Evolutionary conservation across 2,797 vertebrate genomes (phyloP).

Genomic region (Kryptopterus vitreolus): DNA sequence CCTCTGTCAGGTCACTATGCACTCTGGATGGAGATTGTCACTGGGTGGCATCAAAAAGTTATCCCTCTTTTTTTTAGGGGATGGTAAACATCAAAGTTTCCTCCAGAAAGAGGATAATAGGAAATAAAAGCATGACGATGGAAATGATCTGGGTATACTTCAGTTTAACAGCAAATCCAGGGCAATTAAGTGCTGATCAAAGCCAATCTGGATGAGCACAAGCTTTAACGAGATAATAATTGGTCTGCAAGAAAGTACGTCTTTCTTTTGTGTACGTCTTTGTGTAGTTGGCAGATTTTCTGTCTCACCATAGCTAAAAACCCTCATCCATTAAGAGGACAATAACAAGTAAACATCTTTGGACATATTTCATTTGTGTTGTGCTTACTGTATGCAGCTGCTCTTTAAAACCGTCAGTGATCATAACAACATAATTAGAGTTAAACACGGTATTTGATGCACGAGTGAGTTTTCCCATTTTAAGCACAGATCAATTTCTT

Average conservation of each 20-base stretch:
- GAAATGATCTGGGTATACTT: slow-evolving; percentile 51
- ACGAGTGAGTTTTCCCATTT: not conserved
- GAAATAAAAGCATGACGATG: slow-evolving; percentile 36
- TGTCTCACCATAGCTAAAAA: not conserved
- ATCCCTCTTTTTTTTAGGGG: slow-evolving; percentile 61
- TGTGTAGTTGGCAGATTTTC: not conserved
- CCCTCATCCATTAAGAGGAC: not conserved
- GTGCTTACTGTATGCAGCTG: not conserved
- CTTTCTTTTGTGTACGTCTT: not conserved
- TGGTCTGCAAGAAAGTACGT: slow-evolving; percentile 49
- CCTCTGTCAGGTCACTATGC: not conserved
- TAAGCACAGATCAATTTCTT: not conserved
- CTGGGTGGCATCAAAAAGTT: slow-evolving; percentile 39
- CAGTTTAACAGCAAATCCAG: slow-evolving; percentile 46
- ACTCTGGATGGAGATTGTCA: slow-evolving; percentile 2
- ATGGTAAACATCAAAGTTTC: slow-evolving; percentile 68
- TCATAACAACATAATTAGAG: not conserved
- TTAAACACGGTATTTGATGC: not conserved
- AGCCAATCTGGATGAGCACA: slow-evolving; percentile 54
- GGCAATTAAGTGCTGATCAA: slow-evolving; percentile 62
- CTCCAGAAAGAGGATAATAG: slow-evolving; percentile 49
- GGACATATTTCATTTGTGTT: not conserved
- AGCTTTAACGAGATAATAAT: slow-evolving; percentile 54
- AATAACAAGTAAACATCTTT: not conserved
- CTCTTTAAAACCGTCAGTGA: not conserved